Evolutionary conservation across 2,797 vertebrate genomes (phyloP).

Genomic region (Pterois miles): DNA sequence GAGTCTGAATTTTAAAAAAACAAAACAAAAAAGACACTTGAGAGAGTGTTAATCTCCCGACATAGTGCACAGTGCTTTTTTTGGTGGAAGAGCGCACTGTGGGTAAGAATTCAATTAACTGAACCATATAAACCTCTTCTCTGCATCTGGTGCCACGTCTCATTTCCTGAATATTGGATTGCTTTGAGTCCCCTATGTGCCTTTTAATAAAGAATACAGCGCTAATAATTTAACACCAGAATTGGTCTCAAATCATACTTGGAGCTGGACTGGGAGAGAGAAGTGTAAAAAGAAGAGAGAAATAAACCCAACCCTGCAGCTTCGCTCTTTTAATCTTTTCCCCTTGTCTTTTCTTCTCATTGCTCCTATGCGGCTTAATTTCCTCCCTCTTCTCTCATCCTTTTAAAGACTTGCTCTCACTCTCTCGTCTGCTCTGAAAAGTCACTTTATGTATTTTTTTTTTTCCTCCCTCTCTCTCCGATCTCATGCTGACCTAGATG

Average conservation of each 20-base stretch:
- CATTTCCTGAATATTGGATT: constrained; percentile 62
- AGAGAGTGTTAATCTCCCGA: constrained; percentile 55
- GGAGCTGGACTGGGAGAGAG: constrained; percentile 18
- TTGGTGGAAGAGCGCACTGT: constrained; percentile 32
- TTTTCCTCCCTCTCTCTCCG: not conserved
- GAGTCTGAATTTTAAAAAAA: constrained; percentile 60
- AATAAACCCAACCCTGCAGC: constrained; percentile 37
- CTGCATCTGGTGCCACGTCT: constrained; percentile 38
- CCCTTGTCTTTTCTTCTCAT: constrained; percentile 54
- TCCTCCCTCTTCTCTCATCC: constrained; percentile 37
- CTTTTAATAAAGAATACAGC: constrained; percentile 63
- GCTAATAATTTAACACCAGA: constrained; percentile 64
- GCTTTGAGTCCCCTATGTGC: constrained; percentile 50
- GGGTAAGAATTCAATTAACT: constrained; percentile 69
- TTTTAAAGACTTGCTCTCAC: constrained; percentile 52
- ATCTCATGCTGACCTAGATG: constrained; percentile 78
- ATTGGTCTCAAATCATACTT: constrained; percentile 57
- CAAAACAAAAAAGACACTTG: constrained; percentile 39
- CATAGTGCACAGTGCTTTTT: constrained; percentile 26
- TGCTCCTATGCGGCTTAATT: constrained; percentile 41
- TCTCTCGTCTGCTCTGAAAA: constrained; percentile 45
- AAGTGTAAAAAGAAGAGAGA: constrained; percentile 39
- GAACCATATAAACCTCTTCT: constrained; percentile 59
- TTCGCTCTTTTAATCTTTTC: constrained; percentile 53
- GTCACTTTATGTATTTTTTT: constrained; percentile 29